Evolutionary conservation across 2,888 invertebrate genomes (phyloP).

Genomic region (Lasioglossum lativentre): DNA sequence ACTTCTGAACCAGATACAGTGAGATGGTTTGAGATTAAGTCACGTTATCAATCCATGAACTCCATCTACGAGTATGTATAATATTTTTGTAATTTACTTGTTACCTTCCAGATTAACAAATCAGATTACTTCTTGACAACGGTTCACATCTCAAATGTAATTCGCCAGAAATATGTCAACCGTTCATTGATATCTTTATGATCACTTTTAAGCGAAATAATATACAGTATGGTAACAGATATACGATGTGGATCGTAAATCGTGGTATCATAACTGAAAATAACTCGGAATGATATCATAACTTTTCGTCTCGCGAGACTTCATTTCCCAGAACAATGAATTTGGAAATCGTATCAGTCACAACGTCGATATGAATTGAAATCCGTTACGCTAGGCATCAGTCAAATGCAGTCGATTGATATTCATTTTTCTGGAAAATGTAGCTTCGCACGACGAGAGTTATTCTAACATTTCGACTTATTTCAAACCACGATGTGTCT

Average conservation of each 20-base stretch:
- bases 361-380: neutral
- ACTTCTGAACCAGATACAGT: too few species aligned
- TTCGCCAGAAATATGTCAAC: neutral
- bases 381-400: neutral
- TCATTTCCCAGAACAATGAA: slow-evolving; percentile 3
- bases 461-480: neutral
- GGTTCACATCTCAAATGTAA: neutral
- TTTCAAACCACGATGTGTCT: neutral
- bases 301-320: neutral
- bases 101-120: too few species aligned
- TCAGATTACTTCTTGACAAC: neutral
- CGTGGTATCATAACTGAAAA: neutral
- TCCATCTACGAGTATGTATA: neutral
- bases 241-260: neutral
- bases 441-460: neutral
- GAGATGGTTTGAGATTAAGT: too few species aligned
- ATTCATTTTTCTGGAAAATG: neutral
- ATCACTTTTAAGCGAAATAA: neutral
- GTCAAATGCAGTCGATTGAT: neutral
- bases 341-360: neutral
- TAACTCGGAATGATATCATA: neutral
- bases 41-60: neutral
- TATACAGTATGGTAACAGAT: neutral
- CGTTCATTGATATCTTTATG: neutral
- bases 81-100: neutral